Percentiles rank a stretch among this genome's conserved stretches.
Evolutionary conservation across 2,113 vertebrate species (phyloP).

Genomic region (Apodemus sylvaticus): DNA sequence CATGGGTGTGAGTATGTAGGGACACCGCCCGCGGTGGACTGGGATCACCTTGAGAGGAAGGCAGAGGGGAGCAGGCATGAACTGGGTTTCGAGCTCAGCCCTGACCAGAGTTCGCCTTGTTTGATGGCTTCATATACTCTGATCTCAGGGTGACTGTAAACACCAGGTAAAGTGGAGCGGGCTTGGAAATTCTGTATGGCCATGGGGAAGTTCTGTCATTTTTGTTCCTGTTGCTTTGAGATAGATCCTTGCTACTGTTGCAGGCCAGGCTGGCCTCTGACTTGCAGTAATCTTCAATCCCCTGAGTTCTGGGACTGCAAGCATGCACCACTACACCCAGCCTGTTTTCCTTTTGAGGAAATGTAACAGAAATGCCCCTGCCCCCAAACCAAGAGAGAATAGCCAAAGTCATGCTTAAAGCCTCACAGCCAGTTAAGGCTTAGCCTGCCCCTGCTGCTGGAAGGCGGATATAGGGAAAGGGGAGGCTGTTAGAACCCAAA

Average conservation of each 20-base stretch:
- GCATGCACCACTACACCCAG: neutral
- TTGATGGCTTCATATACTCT: neutral
- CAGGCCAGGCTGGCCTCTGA: neutral
- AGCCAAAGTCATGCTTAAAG: neutral
- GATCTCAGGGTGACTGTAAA: slow-evolving; percentile 56
- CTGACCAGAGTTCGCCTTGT: neutral
- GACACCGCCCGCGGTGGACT: neutral
- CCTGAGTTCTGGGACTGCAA: neutral
- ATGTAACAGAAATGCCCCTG: neutral
- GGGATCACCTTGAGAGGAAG: neutral
- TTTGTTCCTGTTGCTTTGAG: neutral
- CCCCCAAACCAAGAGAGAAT: neutral
- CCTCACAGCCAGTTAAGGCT: neutral
- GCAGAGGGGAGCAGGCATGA: neutral
- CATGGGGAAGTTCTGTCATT: slow-evolving; percentile 59
- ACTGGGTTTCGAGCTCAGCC: neutral
- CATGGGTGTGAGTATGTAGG: neutral
- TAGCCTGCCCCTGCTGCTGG: neutral
- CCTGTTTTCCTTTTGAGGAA: neutral
- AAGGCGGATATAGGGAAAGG: neutral
- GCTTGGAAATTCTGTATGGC: slow-evolving; percentile 65
- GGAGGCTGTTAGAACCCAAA: neutral
- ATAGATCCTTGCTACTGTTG: neutral
- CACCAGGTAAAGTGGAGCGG: slow-evolving; percentile 55
- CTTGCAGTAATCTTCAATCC: neutral